Conservation (phyloP, 2,888 invertebrate species). For the Acronicta aceris region DNA sequence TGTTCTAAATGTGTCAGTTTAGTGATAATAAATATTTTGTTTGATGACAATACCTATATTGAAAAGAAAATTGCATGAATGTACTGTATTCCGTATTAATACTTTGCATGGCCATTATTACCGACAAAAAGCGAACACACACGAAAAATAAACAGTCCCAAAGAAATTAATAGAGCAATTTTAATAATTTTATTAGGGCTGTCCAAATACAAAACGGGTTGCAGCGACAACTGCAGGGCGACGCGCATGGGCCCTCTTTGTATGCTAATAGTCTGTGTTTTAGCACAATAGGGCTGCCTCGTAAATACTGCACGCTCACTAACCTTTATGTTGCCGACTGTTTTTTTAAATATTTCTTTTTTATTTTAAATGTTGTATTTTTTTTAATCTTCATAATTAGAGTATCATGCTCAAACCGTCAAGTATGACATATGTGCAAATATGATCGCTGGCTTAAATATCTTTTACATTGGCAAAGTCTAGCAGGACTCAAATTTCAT, state of each 20-base stretch:
- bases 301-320: conserved; percentile 24
- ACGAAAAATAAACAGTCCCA: conserved; percentile 41
- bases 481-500: no score
- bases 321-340: conserved; percentile 37
- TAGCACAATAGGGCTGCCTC: conserved; percentile 68
- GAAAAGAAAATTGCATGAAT: no score
- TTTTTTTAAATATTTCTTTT: conserved; percentile 36
- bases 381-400: background rate
- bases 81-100: background rate
- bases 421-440: no score
- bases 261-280: conserved; percentile 76
- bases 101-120: conserved; percentile 15
- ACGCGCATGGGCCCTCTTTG: conserved; percentile 72
- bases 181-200: conserved; percentile 75
- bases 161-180: conserved; percentile 68
- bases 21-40: no score
- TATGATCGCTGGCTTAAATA: no score
- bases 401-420: conserved; percentile 1
- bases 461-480: no score
- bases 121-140: conserved; percentile 32
- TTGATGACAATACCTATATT: no score
- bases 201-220: conserved; percentile 68
- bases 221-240: conserved; percentile 64
- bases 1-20: no score
- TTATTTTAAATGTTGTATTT: conserved; percentile 8